phyloP scores from a whole-genome alignment of 2,113 vertebrate genomes.

The Notothenia coriiceps region DNA sequence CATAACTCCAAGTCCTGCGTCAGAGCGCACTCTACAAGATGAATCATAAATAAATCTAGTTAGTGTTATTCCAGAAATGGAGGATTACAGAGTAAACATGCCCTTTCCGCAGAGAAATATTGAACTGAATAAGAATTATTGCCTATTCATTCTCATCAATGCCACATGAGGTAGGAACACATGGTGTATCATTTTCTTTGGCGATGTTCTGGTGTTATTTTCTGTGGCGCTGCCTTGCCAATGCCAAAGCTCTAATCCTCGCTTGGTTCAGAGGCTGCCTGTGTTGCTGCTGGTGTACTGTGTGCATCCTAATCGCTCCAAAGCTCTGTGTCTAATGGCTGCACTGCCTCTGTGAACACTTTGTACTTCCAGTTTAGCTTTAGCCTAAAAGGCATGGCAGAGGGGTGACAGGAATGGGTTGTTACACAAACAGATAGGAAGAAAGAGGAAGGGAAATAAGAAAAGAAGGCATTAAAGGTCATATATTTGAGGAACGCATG shows the following conservation, averaged over 20 bases:
- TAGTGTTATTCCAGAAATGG: conserved; percentile 59
- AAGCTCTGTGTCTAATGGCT: conserved; percentile 83
- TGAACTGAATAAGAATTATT: conserved; percentile 43
- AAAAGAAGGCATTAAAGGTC: neutral
- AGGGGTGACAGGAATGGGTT: conserved; percentile 58
- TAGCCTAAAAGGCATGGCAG: conserved; percentile 52
- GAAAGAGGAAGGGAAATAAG: conserved; percentile 18
- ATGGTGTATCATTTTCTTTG: conserved; percentile 33
- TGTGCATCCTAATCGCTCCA: conserved; percentile 77
- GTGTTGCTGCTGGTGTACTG: conserved; percentile 69
- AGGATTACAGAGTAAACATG: conserved; percentile 49
- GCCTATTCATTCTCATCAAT: conserved; percentile 51
- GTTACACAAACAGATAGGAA: conserved; percentile 36
- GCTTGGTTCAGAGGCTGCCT: conserved; percentile 71
- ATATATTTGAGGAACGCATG: neutral
- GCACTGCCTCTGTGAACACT: conserved; percentile 67
- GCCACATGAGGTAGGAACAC: conserved; percentile 48
- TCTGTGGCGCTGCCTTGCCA: conserved; percentile 44
- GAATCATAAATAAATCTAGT: conserved; percentile 61
- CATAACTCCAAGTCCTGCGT: conserved; percentile 41
- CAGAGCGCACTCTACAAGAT: conserved; percentile 58
- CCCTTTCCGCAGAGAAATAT: conserved; percentile 39
- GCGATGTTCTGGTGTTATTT: conserved; percentile 37
- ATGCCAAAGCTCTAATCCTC: conserved; percentile 73
- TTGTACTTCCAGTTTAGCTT: conserved; percentile 66